These are phyloP conservation scores for Drosophila burlai DNA, from an alignment of 1,140 invertebrate genomes.

Conservation along the genomic window DNA sequence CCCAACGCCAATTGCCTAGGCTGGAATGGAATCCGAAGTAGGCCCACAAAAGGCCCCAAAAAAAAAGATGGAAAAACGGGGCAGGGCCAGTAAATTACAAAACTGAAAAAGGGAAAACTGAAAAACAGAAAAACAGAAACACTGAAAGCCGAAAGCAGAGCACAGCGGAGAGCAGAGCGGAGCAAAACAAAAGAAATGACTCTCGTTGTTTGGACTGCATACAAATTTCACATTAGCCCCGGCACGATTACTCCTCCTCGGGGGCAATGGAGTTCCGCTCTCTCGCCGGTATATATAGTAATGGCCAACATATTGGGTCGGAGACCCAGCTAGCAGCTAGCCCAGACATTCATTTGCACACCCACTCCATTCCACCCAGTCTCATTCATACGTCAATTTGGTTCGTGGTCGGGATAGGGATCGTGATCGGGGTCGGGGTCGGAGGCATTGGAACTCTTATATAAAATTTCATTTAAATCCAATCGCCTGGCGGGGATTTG, in stretches of 20 bases:
- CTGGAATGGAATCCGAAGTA: slow-evolving; percentile 36
- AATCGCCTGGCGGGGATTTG: slow-evolving; percentile 47
- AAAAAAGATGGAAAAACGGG: neutral
- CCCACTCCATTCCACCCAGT: slow-evolving; percentile 5
- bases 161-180: neutral
- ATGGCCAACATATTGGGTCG: slow-evolving; percentile 68
- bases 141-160: neutral
- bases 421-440: neutral
- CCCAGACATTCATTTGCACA: slow-evolving; percentile 40
- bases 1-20: slow-evolving; percentile 56
- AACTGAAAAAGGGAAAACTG: slow-evolving; percentile 7
- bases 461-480: slow-evolving; percentile 78
- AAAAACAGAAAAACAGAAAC: slow-evolving; percentile 15
- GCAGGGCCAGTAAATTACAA: slow-evolving; percentile 30
- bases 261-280: slow-evolving; percentile 56
- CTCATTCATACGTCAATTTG: slow-evolving; percentile 50
- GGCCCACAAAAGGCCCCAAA: slow-evolving; percentile 17
- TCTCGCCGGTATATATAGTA: slow-evolving; percentile 12
- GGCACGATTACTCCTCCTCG: slow-evolving; percentile 19
- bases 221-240: slow-evolving; percentile 76
- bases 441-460: slow-evolving; percentile 11
- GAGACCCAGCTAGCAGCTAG: neutral
- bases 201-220: slow-evolving; percentile 68
- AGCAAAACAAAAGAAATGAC: slow-evolving; percentile 76
- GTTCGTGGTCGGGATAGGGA: neutral